Evolutionary conservation across 1,140 invertebrate species (phyloP).

Genomic region (Leucophenga varia): DNA sequence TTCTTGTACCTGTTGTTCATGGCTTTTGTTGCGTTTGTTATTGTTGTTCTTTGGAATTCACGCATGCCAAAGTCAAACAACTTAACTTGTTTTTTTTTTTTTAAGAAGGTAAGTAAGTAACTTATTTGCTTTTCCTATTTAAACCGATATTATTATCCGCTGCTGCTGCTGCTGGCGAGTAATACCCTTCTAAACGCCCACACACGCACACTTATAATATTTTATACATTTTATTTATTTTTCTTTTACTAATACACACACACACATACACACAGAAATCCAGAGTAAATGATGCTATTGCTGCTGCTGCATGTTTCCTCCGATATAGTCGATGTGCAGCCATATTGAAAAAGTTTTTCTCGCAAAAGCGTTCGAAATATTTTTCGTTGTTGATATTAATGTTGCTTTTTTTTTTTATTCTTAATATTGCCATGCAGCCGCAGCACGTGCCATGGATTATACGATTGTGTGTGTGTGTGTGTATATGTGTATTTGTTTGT

Average conservation of each 20-base stretch:
- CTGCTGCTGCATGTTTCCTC: no score
- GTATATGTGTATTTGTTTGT: neutral
- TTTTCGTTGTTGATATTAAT: no score
- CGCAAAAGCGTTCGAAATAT: no score
- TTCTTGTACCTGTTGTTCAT: conserved; percentile 47
- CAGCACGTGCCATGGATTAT: conserved; percentile 45
- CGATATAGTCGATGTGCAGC: no score
- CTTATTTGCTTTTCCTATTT: neutral
- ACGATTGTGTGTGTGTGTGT: conserved; percentile 11
- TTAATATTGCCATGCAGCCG: conserved; percentile 7
- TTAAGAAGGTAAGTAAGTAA: conserved; percentile 24
- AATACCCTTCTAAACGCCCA: no score
- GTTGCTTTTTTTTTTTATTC: conserved; percentile 5
- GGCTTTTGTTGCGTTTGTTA: no score
- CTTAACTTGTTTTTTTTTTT: no score
- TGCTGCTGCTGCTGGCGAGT: neutral
- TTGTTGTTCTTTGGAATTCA: no score
- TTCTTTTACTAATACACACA: neutral
- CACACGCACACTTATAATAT: no score
- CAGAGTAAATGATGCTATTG: neutral
- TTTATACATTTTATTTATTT: no score
- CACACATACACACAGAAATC: neutral
- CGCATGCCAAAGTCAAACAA: conserved; percentile 22
- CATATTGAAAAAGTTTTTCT: conserved; percentile 27
- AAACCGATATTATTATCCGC: neutral